A percentile compares a stretch with the other conserved stretches of the same genome.
Evolutionary conservation across 2,888 invertebrate species (phyloP).

Genomic region (Drosophila phalerata): DNA sequence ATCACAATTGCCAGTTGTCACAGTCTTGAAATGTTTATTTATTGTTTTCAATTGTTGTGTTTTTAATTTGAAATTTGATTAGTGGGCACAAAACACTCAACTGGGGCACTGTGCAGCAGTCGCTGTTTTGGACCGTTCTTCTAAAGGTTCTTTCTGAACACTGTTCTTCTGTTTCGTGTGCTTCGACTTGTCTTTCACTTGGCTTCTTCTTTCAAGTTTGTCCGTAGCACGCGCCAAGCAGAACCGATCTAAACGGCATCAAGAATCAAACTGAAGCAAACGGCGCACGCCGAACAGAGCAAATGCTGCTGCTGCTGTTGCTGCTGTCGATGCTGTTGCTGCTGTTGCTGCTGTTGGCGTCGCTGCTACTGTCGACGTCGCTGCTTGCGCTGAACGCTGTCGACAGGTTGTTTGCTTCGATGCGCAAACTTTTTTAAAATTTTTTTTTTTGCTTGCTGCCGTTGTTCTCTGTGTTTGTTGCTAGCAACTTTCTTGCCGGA

Average conservation of each 20-base stretch:
- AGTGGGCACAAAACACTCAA: conserved; percentile 68
- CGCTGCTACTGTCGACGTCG: conserved; percentile 22
- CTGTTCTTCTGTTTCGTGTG: neutral
- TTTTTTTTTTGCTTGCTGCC: conserved; percentile 37
- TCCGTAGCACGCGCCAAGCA: conserved; percentile 58
- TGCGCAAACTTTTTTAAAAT: conserved; percentile 73
- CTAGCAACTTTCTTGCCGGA: conserved; percentile 73
- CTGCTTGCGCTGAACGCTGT: conserved; percentile 40
- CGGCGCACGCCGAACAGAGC: conserved; percentile 55
- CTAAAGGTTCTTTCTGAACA: conserved; percentile 1
- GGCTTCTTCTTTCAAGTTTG: conserved; percentile 25
- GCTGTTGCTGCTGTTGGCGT: conserved; percentile 19
- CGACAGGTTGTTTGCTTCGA: conserved; percentile 70
- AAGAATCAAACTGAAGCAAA: conserved; percentile 85
- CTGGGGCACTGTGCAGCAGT: conserved; percentile 51
- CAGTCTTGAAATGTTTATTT: conserved; percentile 40
- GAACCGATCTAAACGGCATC: conserved; percentile 86
- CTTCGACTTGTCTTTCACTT: conserved; percentile 23
- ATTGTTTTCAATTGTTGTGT: conserved; percentile 3
- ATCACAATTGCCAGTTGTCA: conserved; percentile 66
- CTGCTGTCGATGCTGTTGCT: conserved; percentile 22
- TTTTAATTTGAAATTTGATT: conserved; percentile 14
- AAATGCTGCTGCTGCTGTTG: conserved; percentile 38
- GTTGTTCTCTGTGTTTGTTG: conserved; percentile 54
- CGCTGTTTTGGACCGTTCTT: conserved; percentile 55